Percentiles rank a stretch among this genome's conserved stretches.
Evolutionary conservation across 2,113 vertebrate genomes (phyloP).

Genomic region (Atlantisia rogersi): DNA sequence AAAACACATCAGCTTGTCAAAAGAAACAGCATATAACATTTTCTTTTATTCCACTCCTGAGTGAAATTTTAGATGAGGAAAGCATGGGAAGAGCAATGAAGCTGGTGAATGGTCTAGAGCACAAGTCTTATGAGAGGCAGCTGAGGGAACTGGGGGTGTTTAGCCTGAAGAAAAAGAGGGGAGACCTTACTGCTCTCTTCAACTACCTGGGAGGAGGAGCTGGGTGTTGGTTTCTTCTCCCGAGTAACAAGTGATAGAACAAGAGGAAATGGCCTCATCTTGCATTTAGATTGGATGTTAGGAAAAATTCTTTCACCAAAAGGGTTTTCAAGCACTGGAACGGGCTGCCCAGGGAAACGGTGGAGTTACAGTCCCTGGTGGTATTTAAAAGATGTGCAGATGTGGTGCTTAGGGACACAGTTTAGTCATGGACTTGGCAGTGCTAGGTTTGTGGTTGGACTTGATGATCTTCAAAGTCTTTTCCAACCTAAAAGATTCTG

Average conservation of each 20-base stretch:
- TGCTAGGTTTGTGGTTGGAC: not conserved
- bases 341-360: not conserved
- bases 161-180: not conserved
- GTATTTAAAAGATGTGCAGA: not conserved
- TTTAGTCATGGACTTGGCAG: not conserved
- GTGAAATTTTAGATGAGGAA: not conserved
- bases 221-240: rapidly evolving
- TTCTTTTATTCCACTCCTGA: not conserved
- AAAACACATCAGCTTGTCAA: not conserved
- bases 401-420: too few relatives aligned
- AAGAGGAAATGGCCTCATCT: rapidly evolving
- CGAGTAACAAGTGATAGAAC: rapidly evolving
- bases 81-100: rapidly evolving
- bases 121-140: not conserved
- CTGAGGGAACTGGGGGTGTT: not conserved
- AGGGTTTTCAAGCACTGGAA: not conserved
- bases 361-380: not conserved
- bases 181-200: not conserved
- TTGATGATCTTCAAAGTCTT: not conserved
- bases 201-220: not conserved
- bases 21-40: not conserved
- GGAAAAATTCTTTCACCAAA: not conserved
- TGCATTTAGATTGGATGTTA: rapidly evolving
- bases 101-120: not conserved
- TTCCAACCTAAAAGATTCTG: not conserved